These are phyloP conservation scores for Agriopis marginaria DNA, from an alignment of 2,888 invertebrate species.

Conservation along the genomic window DNA sequence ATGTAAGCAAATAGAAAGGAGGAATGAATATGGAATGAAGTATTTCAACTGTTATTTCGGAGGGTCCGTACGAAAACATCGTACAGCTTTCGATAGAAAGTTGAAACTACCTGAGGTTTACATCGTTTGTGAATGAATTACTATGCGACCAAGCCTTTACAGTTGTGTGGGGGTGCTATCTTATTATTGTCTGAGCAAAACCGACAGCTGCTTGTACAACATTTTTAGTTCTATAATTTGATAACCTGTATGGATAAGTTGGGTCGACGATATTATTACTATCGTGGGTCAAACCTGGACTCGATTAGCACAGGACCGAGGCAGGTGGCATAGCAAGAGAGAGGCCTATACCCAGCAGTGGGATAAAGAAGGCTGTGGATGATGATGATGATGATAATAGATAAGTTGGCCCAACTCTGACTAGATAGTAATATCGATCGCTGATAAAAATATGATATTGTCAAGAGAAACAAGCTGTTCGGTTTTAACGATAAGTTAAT, in stretches of 20 bases:
- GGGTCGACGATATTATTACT: no score
- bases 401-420: slow-evolving; percentile 8
- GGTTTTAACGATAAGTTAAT: no score
- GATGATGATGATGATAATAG: no score
- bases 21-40: slow-evolving; percentile 56
- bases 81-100: slow-evolving; percentile 19
- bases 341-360: no score
- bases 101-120: slow-evolving; percentile 19
- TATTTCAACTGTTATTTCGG: slow-evolving; percentile 55
- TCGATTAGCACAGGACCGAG: no score
- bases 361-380: no score
- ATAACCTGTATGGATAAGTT: not conserved
- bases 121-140: slow-evolving; percentile 24
- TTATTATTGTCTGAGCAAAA: not conserved
- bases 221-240: not conserved
- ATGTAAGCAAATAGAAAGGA: slow-evolving; percentile 51
- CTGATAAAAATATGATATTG: slow-evolving; percentile 6
- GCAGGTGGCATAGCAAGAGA: no score
- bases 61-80: slow-evolving; percentile 49
- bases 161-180: not conserved
- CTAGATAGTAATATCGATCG: slow-evolving; percentile 19
- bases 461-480: not conserved
- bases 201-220: not conserved
- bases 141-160: not conserved
- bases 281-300: no score